Evolutionary conservation across 2,888 invertebrate genomes (phyloP).

Genomic region (Blastobasis adustella): DNA sequence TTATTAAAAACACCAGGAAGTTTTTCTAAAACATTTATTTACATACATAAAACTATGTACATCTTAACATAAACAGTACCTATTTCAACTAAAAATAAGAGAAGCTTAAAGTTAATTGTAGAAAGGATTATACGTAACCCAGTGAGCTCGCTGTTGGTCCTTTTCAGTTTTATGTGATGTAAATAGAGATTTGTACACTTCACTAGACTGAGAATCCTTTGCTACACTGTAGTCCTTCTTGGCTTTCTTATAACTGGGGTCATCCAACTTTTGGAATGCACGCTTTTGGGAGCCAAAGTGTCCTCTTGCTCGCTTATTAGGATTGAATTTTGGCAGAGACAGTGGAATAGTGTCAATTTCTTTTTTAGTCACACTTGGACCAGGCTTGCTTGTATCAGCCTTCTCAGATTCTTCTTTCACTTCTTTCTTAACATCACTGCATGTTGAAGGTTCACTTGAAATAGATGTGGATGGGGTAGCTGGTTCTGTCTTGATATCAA

Average conservation of each 20-base stretch:
- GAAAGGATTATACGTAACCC: constrained; percentile 98
- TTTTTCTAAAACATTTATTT: too few relatives aligned
- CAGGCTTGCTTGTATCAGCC: constrained; percentile 4
- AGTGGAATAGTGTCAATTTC: constrained; percentile 64
- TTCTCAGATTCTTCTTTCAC: constrained; percentile 47
- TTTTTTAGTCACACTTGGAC: constrained; percentile 47
- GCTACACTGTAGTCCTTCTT: constrained; percentile 90
- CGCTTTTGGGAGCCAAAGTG: constrained; percentile 63
- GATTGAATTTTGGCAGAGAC: constrained; percentile 59
- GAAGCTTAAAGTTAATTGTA: constrained; percentile 77
- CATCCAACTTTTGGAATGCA: constrained; percentile 57
- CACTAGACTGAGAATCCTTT: constrained; percentile 90
- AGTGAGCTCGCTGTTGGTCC: constrained; percentile 92
- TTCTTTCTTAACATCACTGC: constrained; percentile 29
- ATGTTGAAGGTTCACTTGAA: constrained; percentile 14
- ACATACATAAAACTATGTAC: too few relatives aligned
- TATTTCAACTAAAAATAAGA: too few relatives aligned
- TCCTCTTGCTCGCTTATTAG: constrained; percentile 54
- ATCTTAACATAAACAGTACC: too few relatives aligned
- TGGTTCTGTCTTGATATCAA: constrained; percentile 34
- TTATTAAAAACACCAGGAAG: background rate
- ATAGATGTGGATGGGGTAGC: background rate
- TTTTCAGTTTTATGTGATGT: constrained; percentile 92
- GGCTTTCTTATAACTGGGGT: constrained; percentile 84
- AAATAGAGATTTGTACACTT: constrained; percentile 96